phyloP scores from a whole-genome alignment of 64 coral and sea anemone genomes.

The Trachythela sp. region DNA sequence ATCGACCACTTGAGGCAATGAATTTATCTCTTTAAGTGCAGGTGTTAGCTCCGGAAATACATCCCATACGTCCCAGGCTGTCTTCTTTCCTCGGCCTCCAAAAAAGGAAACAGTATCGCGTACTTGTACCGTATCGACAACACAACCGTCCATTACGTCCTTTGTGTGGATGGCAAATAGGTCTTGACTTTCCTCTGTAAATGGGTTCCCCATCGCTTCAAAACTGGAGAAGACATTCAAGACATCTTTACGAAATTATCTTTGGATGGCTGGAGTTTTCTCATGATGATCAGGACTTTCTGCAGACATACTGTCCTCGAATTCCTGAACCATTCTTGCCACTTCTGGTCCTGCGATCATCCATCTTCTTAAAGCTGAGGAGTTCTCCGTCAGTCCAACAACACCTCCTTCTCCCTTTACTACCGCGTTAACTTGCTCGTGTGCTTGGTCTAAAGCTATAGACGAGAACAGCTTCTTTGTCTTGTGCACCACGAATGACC shows the following conservation, averaged over 20 bases:
- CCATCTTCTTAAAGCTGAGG: neutral
- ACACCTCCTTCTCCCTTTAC: neutral
- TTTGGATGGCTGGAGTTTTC: slow-evolving; percentile 3
- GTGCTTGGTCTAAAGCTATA: neutral
- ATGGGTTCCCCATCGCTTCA: slow-evolving; percentile 35
- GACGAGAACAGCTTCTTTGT: neutral
- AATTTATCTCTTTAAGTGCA: neutral
- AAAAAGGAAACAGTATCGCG: neutral
- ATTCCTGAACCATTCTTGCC: neutral
- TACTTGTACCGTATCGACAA: no score
- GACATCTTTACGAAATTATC: slow-evolving; percentile 19
- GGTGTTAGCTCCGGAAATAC: slow-evolving; percentile 24
- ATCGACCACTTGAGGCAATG: neutral
- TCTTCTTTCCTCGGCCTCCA: slow-evolving; percentile 21
- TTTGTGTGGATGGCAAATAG: slow-evolving; percentile 14
- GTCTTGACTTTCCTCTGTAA: slow-evolving; percentile 10
- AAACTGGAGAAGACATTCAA: neutral
- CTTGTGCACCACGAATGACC: neutral
- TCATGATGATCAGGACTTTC: neutral
- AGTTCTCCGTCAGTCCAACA: neutral
- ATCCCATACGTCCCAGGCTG: slow-evolving; percentile 39
- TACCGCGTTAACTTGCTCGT: neutral
- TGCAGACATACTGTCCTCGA: neutral
- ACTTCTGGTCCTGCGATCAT: neutral
- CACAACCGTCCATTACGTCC: no score